A percentile compares a stretch with the other conserved stretches of the same genome.
Conservation (phyloP, 2,888 invertebrate species). For the Orthosia gracilis region DNA sequence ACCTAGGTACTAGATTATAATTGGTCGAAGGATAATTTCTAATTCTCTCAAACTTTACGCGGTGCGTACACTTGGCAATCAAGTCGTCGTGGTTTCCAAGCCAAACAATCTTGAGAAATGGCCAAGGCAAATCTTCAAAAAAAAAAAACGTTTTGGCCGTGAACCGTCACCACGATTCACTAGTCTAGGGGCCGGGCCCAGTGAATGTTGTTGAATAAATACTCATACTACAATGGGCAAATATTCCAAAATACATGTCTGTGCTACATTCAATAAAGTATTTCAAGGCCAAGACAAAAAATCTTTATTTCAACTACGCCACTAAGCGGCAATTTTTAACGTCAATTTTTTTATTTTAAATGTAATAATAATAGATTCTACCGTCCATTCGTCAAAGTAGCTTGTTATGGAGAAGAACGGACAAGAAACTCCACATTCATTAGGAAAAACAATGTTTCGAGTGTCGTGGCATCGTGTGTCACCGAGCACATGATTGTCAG, state of each 20-base stretch:
- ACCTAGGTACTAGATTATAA: no score
- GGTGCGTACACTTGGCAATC: neutral
- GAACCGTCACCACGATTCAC: neutral
- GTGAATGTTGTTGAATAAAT: neutral
- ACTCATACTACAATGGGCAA: no score
- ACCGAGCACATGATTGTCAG: conserved; percentile 37
- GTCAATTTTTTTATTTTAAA: no score
- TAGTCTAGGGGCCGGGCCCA: no score
- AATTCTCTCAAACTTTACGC: neutral
- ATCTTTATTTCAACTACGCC: no score
- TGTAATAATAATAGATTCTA: no score
- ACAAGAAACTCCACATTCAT: neutral
- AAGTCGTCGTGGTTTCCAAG: neutral
- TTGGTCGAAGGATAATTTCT: no score
- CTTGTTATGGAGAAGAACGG: no score
- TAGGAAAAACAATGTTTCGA: conserved; percentile 21
- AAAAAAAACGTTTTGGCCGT: neutral
- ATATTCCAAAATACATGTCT: neutral
- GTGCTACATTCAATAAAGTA: neutral
- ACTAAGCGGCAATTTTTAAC: no score
- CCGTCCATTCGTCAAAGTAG: no score
- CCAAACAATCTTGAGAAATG: neutral
- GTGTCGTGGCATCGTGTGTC: conserved; percentile 13
- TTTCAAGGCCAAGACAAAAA: neutral
- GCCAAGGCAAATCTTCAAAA: neutral